A percentile compares a stretch with the other conserved stretches of the same genome.
Conservation (phyloP, 1,140 invertebrate genomes). For the Drosophila quadrilineata region DNA sequence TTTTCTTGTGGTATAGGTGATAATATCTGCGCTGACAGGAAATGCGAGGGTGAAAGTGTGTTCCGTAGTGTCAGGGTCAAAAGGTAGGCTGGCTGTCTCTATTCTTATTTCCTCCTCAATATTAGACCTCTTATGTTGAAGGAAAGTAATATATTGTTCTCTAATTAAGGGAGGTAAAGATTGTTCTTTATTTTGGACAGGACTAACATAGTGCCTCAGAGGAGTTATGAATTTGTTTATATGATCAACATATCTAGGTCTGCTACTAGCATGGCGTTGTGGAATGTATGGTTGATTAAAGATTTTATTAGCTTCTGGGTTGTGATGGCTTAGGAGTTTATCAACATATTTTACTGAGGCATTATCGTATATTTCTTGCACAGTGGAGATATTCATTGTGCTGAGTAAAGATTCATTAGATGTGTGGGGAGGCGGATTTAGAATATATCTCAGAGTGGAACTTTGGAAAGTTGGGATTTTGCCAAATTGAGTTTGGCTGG, state of each 20-base stretch:
- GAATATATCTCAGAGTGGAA: neutral
- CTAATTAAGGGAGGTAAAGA: neutral
- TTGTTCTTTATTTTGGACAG: too few species aligned
- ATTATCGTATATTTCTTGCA: neutral
- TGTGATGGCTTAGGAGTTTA: neutral
- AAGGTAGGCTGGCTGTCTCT: neutral
- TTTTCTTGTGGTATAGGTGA: too few species aligned
- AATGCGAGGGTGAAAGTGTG: neutral
- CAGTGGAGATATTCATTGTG: neutral
- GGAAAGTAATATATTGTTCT: neutral
- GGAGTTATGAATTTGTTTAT: neutral
- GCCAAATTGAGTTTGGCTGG: neutral
- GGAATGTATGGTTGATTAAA: neutral
- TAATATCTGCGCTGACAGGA: too few species aligned
- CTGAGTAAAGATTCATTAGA: neutral
- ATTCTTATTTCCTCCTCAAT: neutral
- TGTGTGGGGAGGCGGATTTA: neutral
- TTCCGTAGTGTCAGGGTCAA: neutral
- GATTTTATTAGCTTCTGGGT: neutral
- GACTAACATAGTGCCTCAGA: neutral
- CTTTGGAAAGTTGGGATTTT: neutral
- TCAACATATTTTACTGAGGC: neutral
- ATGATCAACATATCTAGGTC: neutral
- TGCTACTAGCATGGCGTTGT: neutral
- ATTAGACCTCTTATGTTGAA: neutral